Conservation (phyloP, 1,140 invertebrate genomes). For the Aphelenchoides fujianensis region DNA sequence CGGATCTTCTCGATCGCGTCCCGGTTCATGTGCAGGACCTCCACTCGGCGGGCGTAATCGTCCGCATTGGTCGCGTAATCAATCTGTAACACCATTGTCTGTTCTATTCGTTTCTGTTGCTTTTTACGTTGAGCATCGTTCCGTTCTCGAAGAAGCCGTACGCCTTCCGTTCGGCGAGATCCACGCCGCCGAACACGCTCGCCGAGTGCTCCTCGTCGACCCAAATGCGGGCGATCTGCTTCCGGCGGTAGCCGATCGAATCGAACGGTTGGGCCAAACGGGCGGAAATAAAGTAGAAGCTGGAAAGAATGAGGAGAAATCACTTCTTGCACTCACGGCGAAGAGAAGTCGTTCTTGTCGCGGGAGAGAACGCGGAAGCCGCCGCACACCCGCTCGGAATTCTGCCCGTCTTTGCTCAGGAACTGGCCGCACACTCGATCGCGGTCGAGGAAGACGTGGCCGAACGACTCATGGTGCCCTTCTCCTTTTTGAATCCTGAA, state of each 20-base stretch:
- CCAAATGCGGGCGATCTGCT: conserved; percentile 9
- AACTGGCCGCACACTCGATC: neutral
- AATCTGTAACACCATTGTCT: neutral
- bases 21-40: conserved; percentile 7
- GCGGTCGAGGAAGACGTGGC: neutral
- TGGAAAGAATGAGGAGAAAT: neutral
- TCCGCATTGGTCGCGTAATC: neutral
- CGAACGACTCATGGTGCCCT: conserved; percentile 5
- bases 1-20: neutral
- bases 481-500: conserved; percentile 14
- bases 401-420: neutral
- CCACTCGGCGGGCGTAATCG: neutral
- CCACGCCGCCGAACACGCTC: neutral
- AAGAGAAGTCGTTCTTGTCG: neutral
- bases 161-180: neutral
- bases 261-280: neutral
- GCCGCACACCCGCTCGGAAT: neutral
- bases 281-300: conserved; percentile 2
- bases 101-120: neutral
- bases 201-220: neutral
- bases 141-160: conserved; percentile 8
- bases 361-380: conserved; percentile 3
- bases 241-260: conserved; percentile 4
- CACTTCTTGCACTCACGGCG: neutral
- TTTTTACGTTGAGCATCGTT: neutral